A percentile compares a stretch with the other conserved stretches of the same genome.
Evolutionary conservation across 2,113 vertebrate species (phyloP).

Genomic region (Muntiacus reevesi): DNA sequence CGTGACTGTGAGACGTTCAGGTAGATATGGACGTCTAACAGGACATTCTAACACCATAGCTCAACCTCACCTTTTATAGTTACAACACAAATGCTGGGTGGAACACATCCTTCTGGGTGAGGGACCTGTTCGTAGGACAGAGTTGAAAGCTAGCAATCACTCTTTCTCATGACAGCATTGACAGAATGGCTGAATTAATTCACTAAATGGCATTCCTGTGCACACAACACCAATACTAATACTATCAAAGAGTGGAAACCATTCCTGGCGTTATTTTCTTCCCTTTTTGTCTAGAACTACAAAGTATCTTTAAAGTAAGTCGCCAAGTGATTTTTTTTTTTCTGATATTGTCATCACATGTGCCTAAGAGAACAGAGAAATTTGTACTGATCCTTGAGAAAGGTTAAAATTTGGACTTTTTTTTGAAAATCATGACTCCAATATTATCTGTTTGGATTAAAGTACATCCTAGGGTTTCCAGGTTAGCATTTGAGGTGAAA

Average conservation of each 20-base stretch:
- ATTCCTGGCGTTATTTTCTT: conserved; percentile 5
- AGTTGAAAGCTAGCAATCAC: background rate
- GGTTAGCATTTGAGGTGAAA: conserved; percentile 2
- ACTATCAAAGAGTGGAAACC: background rate
- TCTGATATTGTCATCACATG: background rate
- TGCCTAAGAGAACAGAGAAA: conserved; percentile 7
- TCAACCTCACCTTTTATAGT: background rate
- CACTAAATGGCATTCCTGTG: background rate
- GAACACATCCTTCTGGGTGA: background rate
- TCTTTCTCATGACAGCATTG: background rate
- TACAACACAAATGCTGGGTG: background rate
- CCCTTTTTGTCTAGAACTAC: conserved; percentile 4
- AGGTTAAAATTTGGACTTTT: conserved; percentile 8
- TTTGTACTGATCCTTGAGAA: background rate
- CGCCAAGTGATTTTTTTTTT: background rate
- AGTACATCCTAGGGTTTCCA: background rate
- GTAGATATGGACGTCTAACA: background rate
- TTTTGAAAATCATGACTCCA: conserved; percentile 13
- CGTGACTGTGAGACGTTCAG: background rate
- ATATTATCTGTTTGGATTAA: conserved; percentile 8
- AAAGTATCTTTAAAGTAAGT: conserved; percentile 24
- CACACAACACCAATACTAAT: background rate
- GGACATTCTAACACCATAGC: background rate
- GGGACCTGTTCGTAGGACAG: background rate
- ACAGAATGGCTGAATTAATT: background rate